These are phyloP conservation scores for Etia nguti DNA, from an alignment of 2,113 vertebrate species.

Conservation along the genomic window DNA sequence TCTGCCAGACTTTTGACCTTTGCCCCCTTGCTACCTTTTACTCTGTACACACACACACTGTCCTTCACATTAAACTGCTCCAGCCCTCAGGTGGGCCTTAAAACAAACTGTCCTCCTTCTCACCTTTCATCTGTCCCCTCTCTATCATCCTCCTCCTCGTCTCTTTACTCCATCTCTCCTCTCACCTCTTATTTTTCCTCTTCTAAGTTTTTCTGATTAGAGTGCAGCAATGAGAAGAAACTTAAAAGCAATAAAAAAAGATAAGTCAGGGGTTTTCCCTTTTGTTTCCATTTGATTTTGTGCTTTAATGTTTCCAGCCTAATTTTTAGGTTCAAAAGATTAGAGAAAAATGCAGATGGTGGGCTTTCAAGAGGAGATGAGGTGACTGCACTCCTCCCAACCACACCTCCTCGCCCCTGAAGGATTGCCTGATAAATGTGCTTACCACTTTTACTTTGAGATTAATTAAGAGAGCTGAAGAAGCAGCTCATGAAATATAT, in stretches of 20 bases:
- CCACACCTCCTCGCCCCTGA: background rate
- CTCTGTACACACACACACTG: background rate
- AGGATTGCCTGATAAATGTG: conserved; percentile 55
- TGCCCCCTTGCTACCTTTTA: background rate
- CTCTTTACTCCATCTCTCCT: background rate
- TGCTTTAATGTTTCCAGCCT: conserved; percentile 24
- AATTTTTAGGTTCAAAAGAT: conserved; percentile 1
- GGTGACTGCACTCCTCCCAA: background rate
- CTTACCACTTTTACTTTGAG: conserved; percentile 42
- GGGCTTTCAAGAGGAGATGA: background rate
- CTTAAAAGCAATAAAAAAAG: conserved; percentile 13
- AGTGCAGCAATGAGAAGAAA: background rate
- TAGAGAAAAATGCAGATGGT: background rate
- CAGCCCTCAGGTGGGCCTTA: conserved; percentile 14
- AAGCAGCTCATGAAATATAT: conserved; percentile 35
- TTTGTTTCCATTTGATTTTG: background rate
- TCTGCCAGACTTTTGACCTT: conserved; percentile 49
- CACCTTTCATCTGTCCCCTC: conserved; percentile 22
- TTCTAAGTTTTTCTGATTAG: conserved; percentile 17
- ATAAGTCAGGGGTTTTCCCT: conserved; percentile 5
- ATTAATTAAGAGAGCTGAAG: conserved; percentile 49
- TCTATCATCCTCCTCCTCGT: background rate
- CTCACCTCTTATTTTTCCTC: background rate
- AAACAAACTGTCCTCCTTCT: conserved; percentile 33
- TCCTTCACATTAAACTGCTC: background rate